A percentile compares a stretch with the other conserved stretches of the same genome.
Conservation (phyloP, 64 coral and sea anemone genomes). For the Stylophora pistillata region DNA sequence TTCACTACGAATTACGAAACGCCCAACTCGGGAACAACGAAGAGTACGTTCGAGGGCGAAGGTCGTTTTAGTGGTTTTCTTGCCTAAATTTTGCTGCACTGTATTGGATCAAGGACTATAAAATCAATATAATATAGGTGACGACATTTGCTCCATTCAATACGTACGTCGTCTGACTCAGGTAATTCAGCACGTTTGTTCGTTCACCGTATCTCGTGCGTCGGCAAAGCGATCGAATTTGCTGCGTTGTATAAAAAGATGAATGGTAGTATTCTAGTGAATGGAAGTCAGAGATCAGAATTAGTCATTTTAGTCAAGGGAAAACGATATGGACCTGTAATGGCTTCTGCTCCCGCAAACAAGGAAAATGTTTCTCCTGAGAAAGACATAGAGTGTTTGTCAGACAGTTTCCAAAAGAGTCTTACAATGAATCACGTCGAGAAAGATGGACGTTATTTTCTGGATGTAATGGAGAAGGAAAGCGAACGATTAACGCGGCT, state of each 20-base stretch:
- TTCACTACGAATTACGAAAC: conserved; percentile 21
- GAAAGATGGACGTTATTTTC: conserved; percentile 66
- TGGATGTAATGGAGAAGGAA: conserved; percentile 58
- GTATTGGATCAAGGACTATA: conserved; percentile 1
- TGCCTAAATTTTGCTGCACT: background rate
- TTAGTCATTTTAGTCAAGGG: conserved; percentile 67
- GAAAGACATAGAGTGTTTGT: conserved; percentile 56
- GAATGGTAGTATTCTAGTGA: conserved; percentile 23
- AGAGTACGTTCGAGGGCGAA: background rate
- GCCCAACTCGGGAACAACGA: background rate
- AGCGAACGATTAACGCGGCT: conserved; percentile 54
- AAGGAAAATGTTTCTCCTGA: conserved; percentile 77
- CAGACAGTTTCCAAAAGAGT: conserved; percentile 54
- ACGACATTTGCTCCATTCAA: background rate
- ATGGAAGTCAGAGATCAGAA: conserved; percentile 64
- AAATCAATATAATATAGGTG: background rate
- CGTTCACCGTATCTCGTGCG: background rate
- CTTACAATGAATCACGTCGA: conserved; percentile 44
- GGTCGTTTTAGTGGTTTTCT: conserved; percentile 7
- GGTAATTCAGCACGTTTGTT: background rate
- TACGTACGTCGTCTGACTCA: background rate
- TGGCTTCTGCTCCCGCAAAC: conserved; percentile 55
- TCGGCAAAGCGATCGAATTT: conserved; percentile 3
- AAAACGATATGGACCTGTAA: conserved; percentile 50
- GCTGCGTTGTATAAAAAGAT: conserved; percentile 9